These are phyloP conservation scores for Colistium nudipinnis DNA, from an alignment of 2,113 vertebrate genomes.

Conservation along the genomic window DNA sequence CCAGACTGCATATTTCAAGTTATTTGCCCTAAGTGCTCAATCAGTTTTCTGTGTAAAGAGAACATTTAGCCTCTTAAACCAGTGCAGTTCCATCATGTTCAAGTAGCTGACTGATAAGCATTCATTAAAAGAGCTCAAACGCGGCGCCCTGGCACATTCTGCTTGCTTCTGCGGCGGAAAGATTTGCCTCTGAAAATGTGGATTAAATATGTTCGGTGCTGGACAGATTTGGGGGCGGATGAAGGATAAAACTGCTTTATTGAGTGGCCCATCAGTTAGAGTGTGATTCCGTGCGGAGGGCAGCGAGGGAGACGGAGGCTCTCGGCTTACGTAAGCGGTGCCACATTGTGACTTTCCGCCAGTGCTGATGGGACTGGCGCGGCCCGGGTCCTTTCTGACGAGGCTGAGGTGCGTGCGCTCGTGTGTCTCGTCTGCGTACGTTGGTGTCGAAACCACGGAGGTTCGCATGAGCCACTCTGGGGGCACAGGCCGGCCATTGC, in stretches of 20 bases:
- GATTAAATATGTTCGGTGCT: conserved; percentile 54
- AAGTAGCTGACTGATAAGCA: conserved; percentile 16
- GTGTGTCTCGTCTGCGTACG: background rate
- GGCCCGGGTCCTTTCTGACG: conserved; percentile 35
- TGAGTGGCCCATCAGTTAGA: conserved; percentile 60
- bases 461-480: background rate
- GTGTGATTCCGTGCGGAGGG: conserved; percentile 54
- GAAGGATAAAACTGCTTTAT: conserved; percentile 57
- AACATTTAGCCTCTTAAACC: background rate
- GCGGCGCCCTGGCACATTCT: conserved; percentile 21
- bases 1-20: no score
- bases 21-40: background rate
- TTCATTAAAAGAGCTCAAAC: conserved; percentile 1
- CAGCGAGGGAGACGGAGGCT: conserved; percentile 36
- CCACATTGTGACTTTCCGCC: conserved; percentile 54
- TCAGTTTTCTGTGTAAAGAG: background rate
- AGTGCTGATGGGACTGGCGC: conserved; percentile 46
- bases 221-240: conserved; percentile 62
- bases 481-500: background rate
- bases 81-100: background rate
- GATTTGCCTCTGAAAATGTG: conserved; percentile 36
- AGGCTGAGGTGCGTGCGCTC: conserved; percentile 1
- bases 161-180: conserved; percentile 18
- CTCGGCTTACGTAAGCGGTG: conserved; percentile 64
- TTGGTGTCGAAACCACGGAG: background rate